These are phyloP conservation scores for Solea senegalensis DNA, from an alignment of 2,113 vertebrate species.

Conservation along the genomic window DNA sequence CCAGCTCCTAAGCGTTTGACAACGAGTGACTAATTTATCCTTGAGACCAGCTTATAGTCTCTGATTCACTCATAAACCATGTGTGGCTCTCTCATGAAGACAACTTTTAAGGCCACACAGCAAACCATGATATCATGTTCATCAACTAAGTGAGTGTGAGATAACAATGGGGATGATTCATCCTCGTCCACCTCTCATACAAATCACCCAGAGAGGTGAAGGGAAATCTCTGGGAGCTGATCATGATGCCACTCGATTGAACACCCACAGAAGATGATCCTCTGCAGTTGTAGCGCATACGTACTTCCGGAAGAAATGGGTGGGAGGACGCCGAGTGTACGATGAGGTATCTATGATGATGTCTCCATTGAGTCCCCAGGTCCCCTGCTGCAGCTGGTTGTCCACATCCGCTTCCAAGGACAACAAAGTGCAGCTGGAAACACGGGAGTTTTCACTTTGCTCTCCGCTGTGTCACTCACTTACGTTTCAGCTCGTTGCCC, in stretches of 20 bases:
- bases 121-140: neutral
- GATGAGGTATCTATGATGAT: neutral
- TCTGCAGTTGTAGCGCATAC: slow-evolving; percentile 6
- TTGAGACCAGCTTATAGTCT: too few species aligned
- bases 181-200: slow-evolving; percentile 7
- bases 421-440: slow-evolving; percentile 9
- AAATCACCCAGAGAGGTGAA: neutral
- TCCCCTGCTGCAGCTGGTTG: neutral
- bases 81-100: too few species aligned
- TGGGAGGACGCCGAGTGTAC: neutral
- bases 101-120: neutral
- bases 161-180: slow-evolving; percentile 6
- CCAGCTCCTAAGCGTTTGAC: too few species aligned
- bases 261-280: slow-evolving; percentile 23
- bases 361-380: neutral
- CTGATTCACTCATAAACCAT: too few species aligned
- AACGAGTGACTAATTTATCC: too few species aligned
- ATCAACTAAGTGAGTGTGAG: neutral
- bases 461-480: neutral
- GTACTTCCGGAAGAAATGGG: slow-evolving; percentile 3
- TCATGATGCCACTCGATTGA: neutral
- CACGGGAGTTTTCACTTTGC: neutral
- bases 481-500: slow-evolving; percentile 4
- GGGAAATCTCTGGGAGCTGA: slow-evolving; percentile 9
- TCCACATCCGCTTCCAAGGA: slow-evolving; percentile 2